Base-by-base conservation (phyloP, 2,888 invertebrate genomes). In the Sarcophaga rosellei region DNA sequence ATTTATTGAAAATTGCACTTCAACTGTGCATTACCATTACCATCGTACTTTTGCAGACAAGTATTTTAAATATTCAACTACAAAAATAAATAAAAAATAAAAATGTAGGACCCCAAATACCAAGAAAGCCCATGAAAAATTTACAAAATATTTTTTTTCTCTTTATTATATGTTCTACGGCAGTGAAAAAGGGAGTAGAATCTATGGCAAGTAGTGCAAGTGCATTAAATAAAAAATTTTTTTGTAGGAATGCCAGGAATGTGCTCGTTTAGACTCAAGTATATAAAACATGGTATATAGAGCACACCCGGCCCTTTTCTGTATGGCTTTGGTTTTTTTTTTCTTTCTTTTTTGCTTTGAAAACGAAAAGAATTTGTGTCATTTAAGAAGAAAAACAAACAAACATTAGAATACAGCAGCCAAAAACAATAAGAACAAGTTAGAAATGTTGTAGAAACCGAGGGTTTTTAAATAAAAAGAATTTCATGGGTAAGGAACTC, bases 201-300 rank as follows among this genome's bases (percentile, higher is more conserved):
- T 61, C 12, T 61, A 61, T 20, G n/a, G n/a, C 79, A 70, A 69
- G 57, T 69, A 74, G 69, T 47, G 65, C 63, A 84, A 75, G 69
- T 84, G 74, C 74, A 70, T 74, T 12, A 25, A 69, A 47, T 15
- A 53, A 12, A 53, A 35, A 4, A 74, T 74, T 62, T 79, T 79
- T 79, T 47, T 79, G 35, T 17, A 79, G 74, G 59, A 84, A 78
- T 63, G 69, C 59, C 59, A 70, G 57, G 47, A 70, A 63, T 57
- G 53, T 63, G 57, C 57, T 62, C 20, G 62, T 35, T 12, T 12
- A 53, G 53, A 15, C 17, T 53, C 12, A 53, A 53, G 12, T 53
- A 10, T 15, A 17, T 53, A 4, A 17, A 15, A 53, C 17, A 15
- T 53, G 4, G 15, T 73, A 59, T 59, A 68, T 74, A 15, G 53